Percentiles rank a stretch among this genome's conserved stretches.
Conservation (phyloP, 2,113 vertebrate species). For the Festucalex cinctus region DNA sequence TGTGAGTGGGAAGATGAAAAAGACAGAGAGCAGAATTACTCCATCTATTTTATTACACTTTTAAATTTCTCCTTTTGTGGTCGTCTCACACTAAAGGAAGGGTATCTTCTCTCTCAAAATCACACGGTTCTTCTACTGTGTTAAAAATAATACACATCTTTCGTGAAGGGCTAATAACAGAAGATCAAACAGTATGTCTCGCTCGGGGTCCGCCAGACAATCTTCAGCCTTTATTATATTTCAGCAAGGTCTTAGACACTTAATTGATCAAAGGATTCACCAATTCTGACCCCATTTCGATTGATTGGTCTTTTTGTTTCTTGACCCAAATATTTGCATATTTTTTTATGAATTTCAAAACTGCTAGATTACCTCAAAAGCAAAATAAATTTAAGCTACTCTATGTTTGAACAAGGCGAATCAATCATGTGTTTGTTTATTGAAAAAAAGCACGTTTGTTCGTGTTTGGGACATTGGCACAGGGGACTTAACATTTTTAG, state of each 20-base stretch:
- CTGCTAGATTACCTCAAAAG: not conserved
- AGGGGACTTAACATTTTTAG: not conserved
- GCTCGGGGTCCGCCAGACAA: constrained; percentile 33
- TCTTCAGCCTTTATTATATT: constrained; percentile 52
- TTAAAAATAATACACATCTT: constrained; percentile 14
- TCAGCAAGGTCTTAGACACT: constrained; percentile 28
- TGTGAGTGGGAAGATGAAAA: constrained; percentile 57
- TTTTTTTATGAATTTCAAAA: too few species aligned
- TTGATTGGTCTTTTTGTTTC: constrained; percentile 57
- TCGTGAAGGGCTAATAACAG: constrained; percentile 48
- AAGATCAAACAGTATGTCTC: constrained; percentile 39
- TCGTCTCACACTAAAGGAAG: constrained; percentile 20
- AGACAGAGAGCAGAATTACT: constrained; percentile 44
- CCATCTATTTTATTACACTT: constrained; percentile 54
- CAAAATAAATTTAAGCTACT: not conserved
- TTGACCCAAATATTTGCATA: constrained; percentile 54
- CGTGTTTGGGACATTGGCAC: not conserved
- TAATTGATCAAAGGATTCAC: constrained; percentile 25
- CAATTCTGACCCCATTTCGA: constrained; percentile 25
- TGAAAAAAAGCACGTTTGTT: not conserved
- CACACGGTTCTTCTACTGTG: constrained; percentile 11
- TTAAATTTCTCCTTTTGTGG: constrained; percentile 41
- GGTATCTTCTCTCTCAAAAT: constrained; percentile 35
- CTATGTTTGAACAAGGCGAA: not conserved
- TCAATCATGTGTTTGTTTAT: not conserved